Percentiles rank a stretch among this genome's conserved stretches.
phyloP scores from a whole-genome alignment of 2,797 vertebrate genomes.

The Borostomias antarcticus region DNA sequence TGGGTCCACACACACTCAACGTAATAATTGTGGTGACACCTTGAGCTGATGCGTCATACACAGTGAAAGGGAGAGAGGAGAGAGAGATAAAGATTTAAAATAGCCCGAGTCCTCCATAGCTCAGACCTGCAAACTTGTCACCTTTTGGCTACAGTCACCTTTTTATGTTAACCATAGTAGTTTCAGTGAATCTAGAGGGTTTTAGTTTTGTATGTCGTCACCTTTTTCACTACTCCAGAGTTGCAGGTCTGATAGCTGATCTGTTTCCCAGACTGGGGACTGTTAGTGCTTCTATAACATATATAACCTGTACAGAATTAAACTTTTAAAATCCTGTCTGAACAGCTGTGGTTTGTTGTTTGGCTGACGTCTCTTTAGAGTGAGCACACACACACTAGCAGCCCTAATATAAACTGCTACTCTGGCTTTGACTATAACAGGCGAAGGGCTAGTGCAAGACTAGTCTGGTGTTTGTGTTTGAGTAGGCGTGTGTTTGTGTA shows the following conservation, averaged over 20 bases:
- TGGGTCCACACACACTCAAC: background rate
- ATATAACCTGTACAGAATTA: conserved; percentile 81
- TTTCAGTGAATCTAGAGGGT: too few relatives aligned
- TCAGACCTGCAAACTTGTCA: too few relatives aligned
- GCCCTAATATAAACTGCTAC: conserved; percentile 37
- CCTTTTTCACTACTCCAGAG: too few relatives aligned
- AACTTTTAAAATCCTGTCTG: conserved; percentile 69
- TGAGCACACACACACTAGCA: conserved; percentile 20
- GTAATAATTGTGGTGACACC: background rate
- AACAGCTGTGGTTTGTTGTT: conserved; percentile 58
- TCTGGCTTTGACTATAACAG: conserved; percentile 10
- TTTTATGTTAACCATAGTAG: too few relatives aligned
- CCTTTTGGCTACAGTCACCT: too few relatives aligned
- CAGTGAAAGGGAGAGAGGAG: too few relatives aligned
- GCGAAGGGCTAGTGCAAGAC: too few relatives aligned
- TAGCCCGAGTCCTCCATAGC: too few relatives aligned
- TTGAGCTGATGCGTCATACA: background rate
- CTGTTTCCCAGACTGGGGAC: background rate
- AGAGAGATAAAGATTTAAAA: too few relatives aligned
- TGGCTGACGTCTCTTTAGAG: conserved; percentile 35
- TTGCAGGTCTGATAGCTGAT: background rate
- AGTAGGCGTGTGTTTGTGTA: conserved; percentile 19
- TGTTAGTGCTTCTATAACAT: conserved; percentile 72
- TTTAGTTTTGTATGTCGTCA: too few relatives aligned
- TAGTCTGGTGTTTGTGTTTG: conserved; percentile 14